Evolutionary conservation across 2,113 vertebrate genomes (phyloP).

Genomic region (Ursus arctos): DNA sequence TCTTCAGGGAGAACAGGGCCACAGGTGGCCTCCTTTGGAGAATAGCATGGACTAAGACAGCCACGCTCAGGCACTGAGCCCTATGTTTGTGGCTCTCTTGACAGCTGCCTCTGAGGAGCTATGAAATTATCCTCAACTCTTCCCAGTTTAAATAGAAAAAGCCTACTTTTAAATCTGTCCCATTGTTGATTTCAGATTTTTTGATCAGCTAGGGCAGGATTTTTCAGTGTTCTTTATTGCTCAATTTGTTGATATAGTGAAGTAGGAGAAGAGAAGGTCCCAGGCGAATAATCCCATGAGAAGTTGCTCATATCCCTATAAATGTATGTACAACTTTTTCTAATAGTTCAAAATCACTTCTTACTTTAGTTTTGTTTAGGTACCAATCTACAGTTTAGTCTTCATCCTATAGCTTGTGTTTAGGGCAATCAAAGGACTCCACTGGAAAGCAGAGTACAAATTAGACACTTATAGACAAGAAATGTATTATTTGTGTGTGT

Average conservation of each 20-base stretch:
- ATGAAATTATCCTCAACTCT: background rate
- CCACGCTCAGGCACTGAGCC: background rate
- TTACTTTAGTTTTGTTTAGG: slow-evolving; percentile 14
- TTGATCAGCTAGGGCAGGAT: background rate
- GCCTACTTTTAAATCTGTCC: background rate
- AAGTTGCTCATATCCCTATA: background rate
- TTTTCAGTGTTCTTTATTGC: background rate
- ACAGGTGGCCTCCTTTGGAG: background rate
- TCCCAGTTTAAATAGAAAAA: slow-evolving; percentile 28
- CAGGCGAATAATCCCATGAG: background rate
- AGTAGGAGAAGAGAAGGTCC: background rate
- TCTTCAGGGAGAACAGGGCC: background rate
- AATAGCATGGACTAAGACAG: background rate
- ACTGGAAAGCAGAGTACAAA: background rate
- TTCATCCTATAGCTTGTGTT: background rate
- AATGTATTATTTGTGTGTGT: background rate
- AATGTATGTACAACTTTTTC: background rate
- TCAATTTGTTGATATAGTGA: background rate
- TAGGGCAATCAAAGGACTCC: background rate
- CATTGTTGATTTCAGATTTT: background rate
- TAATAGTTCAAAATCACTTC: background rate
- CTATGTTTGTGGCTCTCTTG: background rate
- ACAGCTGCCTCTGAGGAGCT: background rate
- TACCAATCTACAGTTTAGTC: slow-evolving; percentile 22
- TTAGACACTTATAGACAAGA: background rate